These are phyloP conservation scores for Trachops cirrhosus DNA, from an alignment of 2,797 vertebrate species.

Conservation along the genomic window DNA sequence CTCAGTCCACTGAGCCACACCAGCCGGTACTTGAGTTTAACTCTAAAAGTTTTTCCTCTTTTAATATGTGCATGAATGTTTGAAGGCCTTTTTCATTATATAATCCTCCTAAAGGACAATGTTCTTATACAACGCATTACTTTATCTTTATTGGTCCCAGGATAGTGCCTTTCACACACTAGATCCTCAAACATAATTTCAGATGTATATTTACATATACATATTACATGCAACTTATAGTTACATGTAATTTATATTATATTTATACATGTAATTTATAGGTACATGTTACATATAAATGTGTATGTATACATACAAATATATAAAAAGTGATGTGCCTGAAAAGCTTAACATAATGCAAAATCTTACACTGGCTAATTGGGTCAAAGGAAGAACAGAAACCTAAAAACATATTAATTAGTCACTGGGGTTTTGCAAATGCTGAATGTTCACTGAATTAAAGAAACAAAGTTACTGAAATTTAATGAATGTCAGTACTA, in stretches of 20 bases:
- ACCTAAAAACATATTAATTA: neutral
- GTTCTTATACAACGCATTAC: neutral
- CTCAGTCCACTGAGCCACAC: too few species aligned
- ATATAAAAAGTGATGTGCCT: neutral
- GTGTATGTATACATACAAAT: too few species aligned
- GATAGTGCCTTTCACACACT: neutral
- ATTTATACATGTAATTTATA: too few species aligned
- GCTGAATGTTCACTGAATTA: neutral
- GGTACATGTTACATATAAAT: neutral
- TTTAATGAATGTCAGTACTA: neutral
- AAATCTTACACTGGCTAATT: neutral
- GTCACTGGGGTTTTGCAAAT: neutral
- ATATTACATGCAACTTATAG: too few species aligned
- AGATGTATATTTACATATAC: neutral
- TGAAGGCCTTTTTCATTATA: neutral
- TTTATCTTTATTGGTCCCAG: neutral
- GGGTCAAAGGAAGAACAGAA: neutral
- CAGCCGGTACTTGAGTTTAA: neutral
- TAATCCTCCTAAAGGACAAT: neutral
- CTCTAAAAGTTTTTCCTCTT: neutral
- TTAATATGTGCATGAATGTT: neutral
- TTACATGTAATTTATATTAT: too few species aligned
- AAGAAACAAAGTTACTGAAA: conserved; percentile 1
- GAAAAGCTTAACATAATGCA: neutral
- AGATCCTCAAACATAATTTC: neutral